Base-by-base conservation (phyloP, 1,140 invertebrate species). In the Halesus radiatus region DNA sequence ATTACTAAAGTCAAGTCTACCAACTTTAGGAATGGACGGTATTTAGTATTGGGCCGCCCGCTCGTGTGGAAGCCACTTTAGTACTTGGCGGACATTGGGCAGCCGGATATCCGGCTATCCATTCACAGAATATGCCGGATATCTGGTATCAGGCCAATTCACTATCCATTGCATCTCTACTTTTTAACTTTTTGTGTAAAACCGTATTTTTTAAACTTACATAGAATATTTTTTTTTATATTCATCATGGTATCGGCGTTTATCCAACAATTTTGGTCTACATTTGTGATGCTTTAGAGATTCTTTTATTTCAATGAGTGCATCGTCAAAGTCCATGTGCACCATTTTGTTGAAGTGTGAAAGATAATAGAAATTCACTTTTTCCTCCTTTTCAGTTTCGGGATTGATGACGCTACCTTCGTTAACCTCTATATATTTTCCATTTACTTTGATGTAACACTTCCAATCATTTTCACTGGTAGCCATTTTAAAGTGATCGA, bases 331-430 rank as follows among this genome's bases (percentile, higher is more conserved):
- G 15, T 58, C 66, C 45, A 79, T 72, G 29, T 23, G 53, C 22
- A 73, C 58, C 54, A 74, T 79, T 73, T 72, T 79, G 15, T 62
- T 62, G n/a, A 20, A 64, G 16, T 7, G 6, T 5, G 78, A 79
- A 6, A 79, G 18, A 50, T 79, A 79, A 45, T 45, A 79, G 23
- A 79, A 79, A 37, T 79, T 23, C 8, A 78, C 3, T 54, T 53
- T 60, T 16, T 64, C 54, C 15, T 29, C 16, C 4, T 13, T 32
- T 20, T 64, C 18, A 5, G 56, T 58, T 50, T 62, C 10, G 8
- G 64, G 50, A 45, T 78, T 66, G 10, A 50, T 32, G 15, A 78
- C 22, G 37, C 15, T 50, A 6, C 78, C 78, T 26, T 79, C 56
- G 29, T 45, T 74, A 15, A 79, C 54, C 26, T 79, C 78, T 22